Evolutionary conservation across 2,888 invertebrate genomes (phyloP), one percentile per base, ranked within the genome.

Genomic region (Stenotaenia linearis): DNA sequence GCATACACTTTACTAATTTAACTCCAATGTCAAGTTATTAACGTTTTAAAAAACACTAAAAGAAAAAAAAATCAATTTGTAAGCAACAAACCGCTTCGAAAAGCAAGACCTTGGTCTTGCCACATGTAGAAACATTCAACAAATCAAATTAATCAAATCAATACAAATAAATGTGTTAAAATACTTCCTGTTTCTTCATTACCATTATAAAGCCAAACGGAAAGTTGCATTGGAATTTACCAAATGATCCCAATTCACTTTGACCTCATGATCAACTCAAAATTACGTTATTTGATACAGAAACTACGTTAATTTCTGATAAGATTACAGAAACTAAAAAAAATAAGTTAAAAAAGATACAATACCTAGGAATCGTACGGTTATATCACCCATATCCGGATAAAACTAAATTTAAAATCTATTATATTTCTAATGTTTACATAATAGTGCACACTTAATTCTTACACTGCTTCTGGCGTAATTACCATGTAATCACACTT

Each of bases 81-180:
- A 28, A 28, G 9, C 10, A 69, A 12, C 25, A 69, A 69, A 69
- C 23, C 69, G 69, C 69, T 69, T 69, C 69, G 25, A n/a, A 69
- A 69, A 69, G n/a, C 69, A 69, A 69, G 69, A 28, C 69, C 69
- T 69, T 69, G 69, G 28, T 23, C 28, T 69, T 69, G 28, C 69
- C 28, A 69, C 28, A 69, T 28, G 28, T 28, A 69, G 10, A 10
- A 69, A 69, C 25, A 69, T 28, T 50, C 50, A 50, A 56, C 15
- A 28, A 12, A 28, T 28, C 25, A n/a, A 69, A 25, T 2, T 28
- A 69, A 69, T 69, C 23, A 15, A 69, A 69, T 10, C 3, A 18
- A 56, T 9, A 69, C 21, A 25, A 10, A 69, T 28, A 28, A 50
- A 50, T 1, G 50, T 18, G 18, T 50, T 18, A 18, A 50, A 50